phyloP scores from a whole-genome alignment of 2,113 vertebrate species.

The Callipepla squamata region DNA sequence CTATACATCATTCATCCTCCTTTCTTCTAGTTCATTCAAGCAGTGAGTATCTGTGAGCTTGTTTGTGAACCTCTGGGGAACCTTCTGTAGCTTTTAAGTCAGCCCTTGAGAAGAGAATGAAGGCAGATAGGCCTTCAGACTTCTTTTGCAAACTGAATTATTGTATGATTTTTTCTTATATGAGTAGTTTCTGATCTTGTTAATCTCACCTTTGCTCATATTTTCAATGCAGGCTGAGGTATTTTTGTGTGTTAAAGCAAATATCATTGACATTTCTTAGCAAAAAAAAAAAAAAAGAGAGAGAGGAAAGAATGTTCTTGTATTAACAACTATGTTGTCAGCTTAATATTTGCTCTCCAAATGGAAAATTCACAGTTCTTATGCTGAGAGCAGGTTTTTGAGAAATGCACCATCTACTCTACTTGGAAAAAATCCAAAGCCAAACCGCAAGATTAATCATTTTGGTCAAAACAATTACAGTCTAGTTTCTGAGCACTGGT shows the following conservation, averaged over 20 bases:
- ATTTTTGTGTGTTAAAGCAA: background rate
- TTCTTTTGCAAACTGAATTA: background rate
- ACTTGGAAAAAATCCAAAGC: conserved; percentile 1
- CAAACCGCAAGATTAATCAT: background rate
- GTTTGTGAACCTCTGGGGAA: background rate
- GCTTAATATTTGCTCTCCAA: background rate
- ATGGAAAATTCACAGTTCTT: background rate
- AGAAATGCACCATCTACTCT: background rate
- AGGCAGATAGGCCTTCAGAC: background rate
- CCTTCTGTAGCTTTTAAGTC: background rate
- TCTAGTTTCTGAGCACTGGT: background rate
- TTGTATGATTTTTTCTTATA: background rate
- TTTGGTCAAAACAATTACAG: background rate
- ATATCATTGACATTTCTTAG: background rate
- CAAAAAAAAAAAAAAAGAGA: background rate
- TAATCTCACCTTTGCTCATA: background rate
- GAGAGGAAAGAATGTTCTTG: background rate
- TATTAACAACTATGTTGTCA: background rate
- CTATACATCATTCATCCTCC: background rate
- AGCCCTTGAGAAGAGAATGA: background rate
- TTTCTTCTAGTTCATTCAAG: background rate
- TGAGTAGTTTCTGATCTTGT: background rate
- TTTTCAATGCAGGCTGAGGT: background rate
- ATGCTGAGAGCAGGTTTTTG: background rate
- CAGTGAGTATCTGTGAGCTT: background rate